Percentiles rank a stretch among this genome's conserved stretches.
These are phyloP conservation scores for Gorsachius goisagi DNA, from an alignment of 2,113 vertebrate species.

Conservation along the genomic window DNA sequence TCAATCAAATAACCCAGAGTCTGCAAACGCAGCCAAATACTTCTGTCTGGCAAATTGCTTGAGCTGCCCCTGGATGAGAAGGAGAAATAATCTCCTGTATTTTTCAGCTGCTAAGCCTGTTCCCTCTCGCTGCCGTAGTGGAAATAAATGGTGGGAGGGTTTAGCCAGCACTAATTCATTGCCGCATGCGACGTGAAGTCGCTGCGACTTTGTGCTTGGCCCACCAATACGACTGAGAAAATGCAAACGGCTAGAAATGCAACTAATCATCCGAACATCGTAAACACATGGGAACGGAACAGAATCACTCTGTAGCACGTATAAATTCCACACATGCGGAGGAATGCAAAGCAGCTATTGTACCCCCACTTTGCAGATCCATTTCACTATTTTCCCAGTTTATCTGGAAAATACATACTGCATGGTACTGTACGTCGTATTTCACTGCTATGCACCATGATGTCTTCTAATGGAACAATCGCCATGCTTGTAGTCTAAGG, in stretches of 20 bases:
- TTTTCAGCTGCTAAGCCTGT: constrained; percentile 1
- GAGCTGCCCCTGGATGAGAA: neutral
- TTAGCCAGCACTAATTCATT: constrained; percentile 33
- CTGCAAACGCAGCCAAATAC: neutral
- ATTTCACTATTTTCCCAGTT: constrained; percentile 47
- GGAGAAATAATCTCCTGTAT: neutral
- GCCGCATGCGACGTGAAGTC: neutral
- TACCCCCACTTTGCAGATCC: constrained; percentile 26
- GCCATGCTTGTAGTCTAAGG: constrained; percentile 65
- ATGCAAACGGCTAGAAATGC: neutral
- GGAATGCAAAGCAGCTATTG: constrained; percentile 65
- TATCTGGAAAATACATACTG: constrained; percentile 61
- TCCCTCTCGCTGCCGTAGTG: neutral
- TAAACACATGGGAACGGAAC: constrained; percentile 29
- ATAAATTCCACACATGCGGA: constrained; percentile 55
- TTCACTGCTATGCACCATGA: constrained; percentile 72
- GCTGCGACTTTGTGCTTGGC: neutral
- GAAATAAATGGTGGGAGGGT: constrained; percentile 41
- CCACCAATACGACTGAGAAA: neutral
- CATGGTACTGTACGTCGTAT: constrained; percentile 63
- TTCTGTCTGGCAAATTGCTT: neutral
- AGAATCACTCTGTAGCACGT: constrained; percentile 52
- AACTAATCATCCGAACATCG: neutral
- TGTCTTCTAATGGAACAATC: constrained; percentile 65
- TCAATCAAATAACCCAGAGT: neutral